Conservation (phyloP, 1,140 invertebrate genomes). For the Drosophila littoralis region DNA sequence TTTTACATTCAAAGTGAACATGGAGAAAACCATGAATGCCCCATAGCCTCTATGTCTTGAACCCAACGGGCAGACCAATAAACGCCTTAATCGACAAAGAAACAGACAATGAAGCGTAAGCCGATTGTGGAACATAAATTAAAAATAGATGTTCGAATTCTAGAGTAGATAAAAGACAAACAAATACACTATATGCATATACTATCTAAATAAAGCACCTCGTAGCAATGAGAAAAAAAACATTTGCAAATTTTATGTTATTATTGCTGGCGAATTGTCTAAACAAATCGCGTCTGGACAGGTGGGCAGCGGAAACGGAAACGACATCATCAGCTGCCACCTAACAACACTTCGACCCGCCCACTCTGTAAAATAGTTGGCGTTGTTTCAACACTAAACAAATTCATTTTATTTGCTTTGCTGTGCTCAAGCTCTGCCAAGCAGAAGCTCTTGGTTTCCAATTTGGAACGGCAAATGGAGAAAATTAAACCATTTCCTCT, state of each 20-base stretch:
- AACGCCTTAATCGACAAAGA: neutral
- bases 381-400: constrained; percentile 42
- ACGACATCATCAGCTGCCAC: constrained; percentile 35
- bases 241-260: constrained; percentile 24
- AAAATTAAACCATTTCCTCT: constrained; percentile 16
- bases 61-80: too few species aligned
- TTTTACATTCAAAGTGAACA: too few species aligned
- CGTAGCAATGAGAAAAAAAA: neutral
- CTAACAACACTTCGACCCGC: neutral
- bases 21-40: too few species aligned
- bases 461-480: constrained; percentile 1
- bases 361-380: constrained; percentile 18
- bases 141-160: constrained; percentile 3
- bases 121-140: too few species aligned
- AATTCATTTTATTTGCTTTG: constrained; percentile 64
- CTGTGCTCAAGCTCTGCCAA: neutral
- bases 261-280: constrained; percentile 28
- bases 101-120: neutral
- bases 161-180: constrained; percentile 4
- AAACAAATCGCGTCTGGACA: constrained; percentile 29
- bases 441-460: constrained; percentile 4
- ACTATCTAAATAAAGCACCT: neutral
- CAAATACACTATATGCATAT: neutral
- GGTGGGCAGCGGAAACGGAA: constrained; percentile 42
- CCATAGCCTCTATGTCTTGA: too few species aligned